Evolutionary conservation across 2,888 invertebrate genomes (phyloP), one percentile per base, ranked within the genome.

Genomic region (Apamea sordens): DNA sequence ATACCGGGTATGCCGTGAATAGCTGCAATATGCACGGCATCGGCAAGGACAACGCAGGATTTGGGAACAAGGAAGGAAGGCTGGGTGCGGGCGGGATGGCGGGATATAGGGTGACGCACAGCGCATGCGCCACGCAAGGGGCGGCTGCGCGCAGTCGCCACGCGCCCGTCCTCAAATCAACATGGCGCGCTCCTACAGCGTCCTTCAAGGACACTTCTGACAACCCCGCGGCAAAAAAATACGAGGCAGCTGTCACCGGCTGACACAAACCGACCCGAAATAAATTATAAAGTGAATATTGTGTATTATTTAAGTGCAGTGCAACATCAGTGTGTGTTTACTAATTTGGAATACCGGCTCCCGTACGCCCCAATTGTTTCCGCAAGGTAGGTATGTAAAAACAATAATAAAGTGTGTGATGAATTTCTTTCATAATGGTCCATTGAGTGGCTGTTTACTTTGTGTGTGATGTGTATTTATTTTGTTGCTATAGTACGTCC

Each of bases 111-210:
- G 95, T 95, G 94, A 95, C 95, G 95, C 94, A 94, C 87, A 88
- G 92, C 95, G 95, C 96, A 93, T 94, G 96, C 95, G 94, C 93
- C 81, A 89, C 79, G 83, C 89, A 89, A 92, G 93, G 94, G 95
- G 93, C 94, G 93, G 94, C 93, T 91, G 92, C 94, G 96, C 96
- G 96, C 96, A 96, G 96, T 96, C 95, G 95, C 94, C 95, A 95
- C 95, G 96, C 96, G 96, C 94, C 93, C 94, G 95, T 94, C 94
- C 94, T 92, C 92, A 92, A 94, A 93, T 90, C 93, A 95, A 95
- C 94, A 96, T 95, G 96, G 96, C 95, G 96, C 90, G 89, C 67
- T 82, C 75, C 76, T 73, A 84, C 80, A 89, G 93, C 93, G 94
- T 94, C 92, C 94, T 91, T 92, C 95, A 95, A 96, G 96, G 96